Evolutionary conservation across 2,797 vertebrate genomes (phyloP).

Genomic region (Sebastes itinus): DNA sequence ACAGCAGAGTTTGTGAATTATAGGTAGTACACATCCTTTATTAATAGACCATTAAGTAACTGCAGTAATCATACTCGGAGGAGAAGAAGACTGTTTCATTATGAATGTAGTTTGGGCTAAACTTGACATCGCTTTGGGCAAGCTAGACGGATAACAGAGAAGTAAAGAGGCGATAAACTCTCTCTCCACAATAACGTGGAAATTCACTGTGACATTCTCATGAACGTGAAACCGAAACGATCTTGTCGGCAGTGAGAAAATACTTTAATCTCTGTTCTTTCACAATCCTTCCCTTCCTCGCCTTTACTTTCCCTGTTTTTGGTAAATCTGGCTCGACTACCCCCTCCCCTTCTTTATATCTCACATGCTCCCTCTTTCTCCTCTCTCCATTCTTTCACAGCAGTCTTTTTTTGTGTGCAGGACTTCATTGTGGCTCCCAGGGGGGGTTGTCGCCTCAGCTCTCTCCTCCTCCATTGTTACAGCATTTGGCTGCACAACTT

Average conservation of each 20-base stretch:
- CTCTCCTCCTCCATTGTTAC: constrained; percentile 55
- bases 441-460: constrained; percentile 41
- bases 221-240: not conserved
- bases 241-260: not conserved
- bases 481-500: constrained; percentile 21
- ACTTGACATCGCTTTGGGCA: not conserved
- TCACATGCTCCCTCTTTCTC: constrained; percentile 3
- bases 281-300: not conserved
- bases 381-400: constrained; percentile 18
- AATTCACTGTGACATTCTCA: not conserved
- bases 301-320: not conserved
- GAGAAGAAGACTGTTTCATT: not conserved
- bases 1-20: constrained; percentile 40
- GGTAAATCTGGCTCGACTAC: not conserved
- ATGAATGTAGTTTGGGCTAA: not conserved
- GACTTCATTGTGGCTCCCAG: constrained; percentile 71
- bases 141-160: not conserved
- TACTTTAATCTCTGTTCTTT: not conserved
- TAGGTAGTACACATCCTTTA: constrained; percentile 42
- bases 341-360: not conserved
- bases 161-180: not conserved
- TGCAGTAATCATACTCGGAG: not conserved
- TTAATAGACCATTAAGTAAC: constrained; percentile 24
- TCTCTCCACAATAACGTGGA: too few relatives aligned
- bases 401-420: constrained; percentile 50